Evolutionary conservation across 2,888 invertebrate species (phyloP).

Genomic region (Podotricha telesiphe): DNA sequence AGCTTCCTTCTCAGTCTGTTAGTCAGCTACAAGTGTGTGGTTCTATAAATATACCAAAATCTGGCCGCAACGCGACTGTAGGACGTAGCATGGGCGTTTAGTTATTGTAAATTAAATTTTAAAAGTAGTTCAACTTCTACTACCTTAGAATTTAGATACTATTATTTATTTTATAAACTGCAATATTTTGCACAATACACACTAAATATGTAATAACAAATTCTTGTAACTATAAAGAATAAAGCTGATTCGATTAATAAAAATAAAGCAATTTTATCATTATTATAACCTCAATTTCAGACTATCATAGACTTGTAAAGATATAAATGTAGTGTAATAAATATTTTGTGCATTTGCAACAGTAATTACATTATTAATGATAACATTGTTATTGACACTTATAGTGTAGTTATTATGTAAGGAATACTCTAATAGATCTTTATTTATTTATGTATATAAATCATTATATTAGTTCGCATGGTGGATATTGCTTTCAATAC

Average conservation of each 20-base stretch:
- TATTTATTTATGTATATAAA: neutral
- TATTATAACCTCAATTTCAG: slow-evolving; percentile 4
- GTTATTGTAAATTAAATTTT: slow-evolving; percentile 32
- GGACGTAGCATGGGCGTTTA: slow-evolving; percentile 44
- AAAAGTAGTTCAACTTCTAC: slow-evolving; percentile 8
- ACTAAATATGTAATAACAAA: neutral
- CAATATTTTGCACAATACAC: slow-evolving; percentile 4
- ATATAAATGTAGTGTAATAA: slow-evolving; percentile 6
- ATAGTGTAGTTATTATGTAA: neutral
- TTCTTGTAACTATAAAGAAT: neutral
- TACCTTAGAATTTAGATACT: neutral
- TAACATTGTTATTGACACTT: slow-evolving; percentile 4
- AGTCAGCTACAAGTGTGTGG: slow-evolving; percentile 65
- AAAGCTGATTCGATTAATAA: neutral
- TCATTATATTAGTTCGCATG: neutral
- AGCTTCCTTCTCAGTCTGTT: slow-evolving; percentile 55
- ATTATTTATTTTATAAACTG: neutral
- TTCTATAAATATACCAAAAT: slow-evolving; percentile 73
- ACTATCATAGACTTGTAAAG: neutral
- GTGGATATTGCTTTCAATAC: slow-evolving; percentile 7
- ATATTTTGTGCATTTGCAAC: neutral
- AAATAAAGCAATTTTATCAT: neutral
- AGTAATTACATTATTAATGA: slow-evolving; percentile 12
- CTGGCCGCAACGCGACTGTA: slow-evolving; percentile 54
- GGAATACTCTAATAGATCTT: neutral